Evolutionary conservation across 2,797 vertebrate species (phyloP), one percentile per base, ranked within the genome.

Genomic region (Gadopsis bispinosus): DNA sequence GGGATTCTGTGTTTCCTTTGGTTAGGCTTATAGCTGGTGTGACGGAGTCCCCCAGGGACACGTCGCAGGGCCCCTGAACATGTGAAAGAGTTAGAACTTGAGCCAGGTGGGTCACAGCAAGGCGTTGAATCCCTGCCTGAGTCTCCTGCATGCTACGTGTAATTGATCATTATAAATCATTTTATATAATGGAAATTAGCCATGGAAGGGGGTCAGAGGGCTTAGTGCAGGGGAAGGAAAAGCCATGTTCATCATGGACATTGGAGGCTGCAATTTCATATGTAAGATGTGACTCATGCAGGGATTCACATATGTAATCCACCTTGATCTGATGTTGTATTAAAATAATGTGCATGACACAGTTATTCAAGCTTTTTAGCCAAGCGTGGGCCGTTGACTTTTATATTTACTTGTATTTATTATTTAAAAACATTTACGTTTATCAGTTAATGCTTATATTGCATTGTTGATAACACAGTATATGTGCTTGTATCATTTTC

Each of bases 111-210:
- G 86, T 81, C 75, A 68, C 43, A 76, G 73, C 58, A 60, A 59
- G 68, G 58, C 43, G 39, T 87, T 81, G 75, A 87, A 83, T 87
- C 83, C 80, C 58, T 67, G 67, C 37, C 29, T 73, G 56, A 79
- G 71, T 77, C 79, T 80, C 45, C 51, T 79, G 85, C 75, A 77
- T 20, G 59, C 66, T 74, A 66, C 54, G 19, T 71, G 39, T 81
- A 81, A 86, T 74, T 79, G 83, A 87, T 89, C 59, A 45, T 81
- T 79, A 80, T 88, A 87, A 88, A 89, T 89, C 51, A 88, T 83
- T 85, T 79, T 81, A 77, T 71, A 75, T 69, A 73, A 88, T 75
- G 61, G 77, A 85, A 90, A 90, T 92, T 86, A 85, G 69, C 56
- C 48, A 13, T 75, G 62, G 64, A 86, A 73, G 19, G 71, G 51